phyloP scores from a whole-genome alignment of 2,797 vertebrate species.

The Intellagama lesueurii region DNA sequence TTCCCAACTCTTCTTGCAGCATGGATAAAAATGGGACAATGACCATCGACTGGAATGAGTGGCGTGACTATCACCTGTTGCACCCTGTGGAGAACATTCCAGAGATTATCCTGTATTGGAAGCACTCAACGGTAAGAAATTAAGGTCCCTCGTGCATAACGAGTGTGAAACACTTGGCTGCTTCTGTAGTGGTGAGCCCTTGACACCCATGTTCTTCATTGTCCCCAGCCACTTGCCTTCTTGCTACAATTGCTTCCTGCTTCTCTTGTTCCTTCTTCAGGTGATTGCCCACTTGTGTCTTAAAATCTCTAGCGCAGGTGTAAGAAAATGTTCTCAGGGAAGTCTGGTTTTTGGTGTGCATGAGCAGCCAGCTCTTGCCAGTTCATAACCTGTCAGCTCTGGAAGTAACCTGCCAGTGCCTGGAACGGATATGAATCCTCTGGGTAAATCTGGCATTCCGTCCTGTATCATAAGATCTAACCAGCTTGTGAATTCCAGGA shows the following conservation, averaged over 20 bases:
- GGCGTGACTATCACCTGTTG: constrained; percentile 94
- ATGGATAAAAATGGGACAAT: constrained; percentile 98
- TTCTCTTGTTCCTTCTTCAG: constrained; percentile 1
- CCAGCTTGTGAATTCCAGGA: neutral
- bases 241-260: constrained; percentile 26
- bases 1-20: constrained; percentile 72
- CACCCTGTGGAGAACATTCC: constrained; percentile 95
- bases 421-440: constrained; percentile 8
- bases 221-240: constrained; percentile 22
- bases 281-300: constrained; percentile 23
- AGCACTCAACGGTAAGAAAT: constrained; percentile 91
- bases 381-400: constrained; percentile 47
- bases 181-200: too few relatives aligned
- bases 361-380: constrained; percentile 25
- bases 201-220: neutral
- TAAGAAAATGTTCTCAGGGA: neutral
- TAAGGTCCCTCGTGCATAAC: neutral
- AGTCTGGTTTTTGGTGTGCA: constrained; percentile 29
- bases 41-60: constrained; percentile 98
- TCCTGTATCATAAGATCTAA: constrained; percentile 39
- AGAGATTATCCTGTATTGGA: constrained; percentile 98
- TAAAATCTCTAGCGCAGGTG: constrained; percentile 13
- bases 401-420: constrained; percentile 15
- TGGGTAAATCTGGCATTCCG: constrained; percentile 37
- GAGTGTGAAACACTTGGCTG: neutral